Evolutionary conservation across 2,797 vertebrate genomes (phyloP), one percentile per base, ranked within the genome.

Genomic region (Acomys russatus): DNA sequence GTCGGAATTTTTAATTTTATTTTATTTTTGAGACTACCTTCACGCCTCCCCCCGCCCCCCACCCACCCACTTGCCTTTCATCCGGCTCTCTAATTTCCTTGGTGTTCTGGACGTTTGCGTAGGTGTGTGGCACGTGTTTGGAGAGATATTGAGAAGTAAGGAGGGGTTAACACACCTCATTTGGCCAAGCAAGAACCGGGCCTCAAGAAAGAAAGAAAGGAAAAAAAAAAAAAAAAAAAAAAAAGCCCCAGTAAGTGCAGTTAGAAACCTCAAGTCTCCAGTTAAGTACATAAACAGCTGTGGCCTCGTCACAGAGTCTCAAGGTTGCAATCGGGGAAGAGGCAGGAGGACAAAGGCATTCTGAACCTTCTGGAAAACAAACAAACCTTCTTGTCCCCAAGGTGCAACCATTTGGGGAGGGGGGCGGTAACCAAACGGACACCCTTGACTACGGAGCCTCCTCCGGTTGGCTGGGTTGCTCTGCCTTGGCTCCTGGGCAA

Each of bases 211-310:
- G 35, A 56, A 61, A 28, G 59, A 54, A n/a, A 79, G 44, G 59
- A 54, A n/a, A 79, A 44, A 80, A 54, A n/a, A 56, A 66, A 56
- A n/a, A n/a, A n/a, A 64, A 38, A 61, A 56, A 59, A 28, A 80
- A 54, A n/a, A 79, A 66, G 83, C 30, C 44, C 64, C 79, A 17
- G 88, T 66, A 90, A 97, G 94, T 82, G 98, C 98, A 98, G 96
- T 49, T 86, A 66, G 61, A 91, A 83, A 64, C 61, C 71, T 71
- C 84, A 88, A 20, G 93, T 44, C 56, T 59, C 35, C 64, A 97
- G 96, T 88, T 98, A 98, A 98, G 97, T 95, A 91, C 97, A 98
- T 96, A 98, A 98, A 97, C 98, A 99, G 98, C 98, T 98, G 98
- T 95, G 98, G 96, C 96, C 97, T 97, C 70, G 87, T 98, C 98